Evolutionary conservation across 2,113 vertebrate genomes (phyloP), one percentile per base, ranked within the genome.

Genomic region (Pimephales promelas): DNA sequence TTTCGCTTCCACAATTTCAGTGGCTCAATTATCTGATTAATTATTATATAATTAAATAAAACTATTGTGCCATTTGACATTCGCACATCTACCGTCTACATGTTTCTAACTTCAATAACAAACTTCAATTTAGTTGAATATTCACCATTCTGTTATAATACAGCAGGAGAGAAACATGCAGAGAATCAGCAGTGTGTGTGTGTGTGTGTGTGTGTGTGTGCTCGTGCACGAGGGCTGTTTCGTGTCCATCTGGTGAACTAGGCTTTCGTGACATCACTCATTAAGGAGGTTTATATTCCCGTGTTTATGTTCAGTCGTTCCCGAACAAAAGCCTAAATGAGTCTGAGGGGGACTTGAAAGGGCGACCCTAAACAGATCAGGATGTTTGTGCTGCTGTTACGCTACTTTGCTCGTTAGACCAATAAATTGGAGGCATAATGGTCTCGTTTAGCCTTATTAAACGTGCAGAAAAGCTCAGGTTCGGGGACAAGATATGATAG

Each of bases 301-400:
- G 62, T 86, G 86, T 89, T 89, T 89, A 88, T 86, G 81, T 86
- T 81, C 85, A 79, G 87, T 86, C 74, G 59, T 85, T 62, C 56
- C 81, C 77, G 88, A 88, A 90, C 87, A 89, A 89, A 89, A 89
- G 88, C 79, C 64, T 34, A 88, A 89, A 89, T 84, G 86, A 89
- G 88, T 79, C 83, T 70, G 84, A 89, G 70, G 83, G 83, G 83
- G 88, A 91, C 87, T 89, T 89, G 86, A 90, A 91, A 91, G 90
- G 85, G 68, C 86, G 52, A 66, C 86, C 83, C 79, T 91, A 89
- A 91, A 88, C 86, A 89, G 76, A 88, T 86, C 90, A 88, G 86
- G 83, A 90, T 88, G 88, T 90, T 89, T 85, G 85, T 86, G 56
- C 86, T 61, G 81, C 84, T 85, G 76, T 88, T 90, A 89, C 84